These are phyloP conservation scores for Paralichthys olivaceus DNA, from an alignment of 2,113 vertebrate genomes.

Conservation along the genomic window DNA sequence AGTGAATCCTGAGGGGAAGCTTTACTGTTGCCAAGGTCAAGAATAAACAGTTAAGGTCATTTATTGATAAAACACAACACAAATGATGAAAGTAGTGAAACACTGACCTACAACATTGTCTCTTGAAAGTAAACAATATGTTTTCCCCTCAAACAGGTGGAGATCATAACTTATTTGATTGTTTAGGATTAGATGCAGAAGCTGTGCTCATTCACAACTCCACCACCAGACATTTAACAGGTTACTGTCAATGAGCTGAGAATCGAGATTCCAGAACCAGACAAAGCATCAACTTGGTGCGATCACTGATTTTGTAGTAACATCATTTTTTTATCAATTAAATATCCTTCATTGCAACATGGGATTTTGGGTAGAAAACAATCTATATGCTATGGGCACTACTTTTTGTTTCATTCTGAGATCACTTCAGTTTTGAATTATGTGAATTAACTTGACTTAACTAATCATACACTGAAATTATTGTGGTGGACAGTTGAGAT, in stretches of 20 bases:
- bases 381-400: not conserved
- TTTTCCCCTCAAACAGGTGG: too few species aligned
- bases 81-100: too few species aligned
- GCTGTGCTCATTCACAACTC: too few species aligned
- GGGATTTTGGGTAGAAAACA: not conserved
- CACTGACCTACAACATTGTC: too few species aligned
- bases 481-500: not conserved
- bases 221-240: not conserved
- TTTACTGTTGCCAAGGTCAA: too few species aligned
- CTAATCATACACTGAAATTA: not conserved
- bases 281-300: not conserved
- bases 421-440: not conserved
- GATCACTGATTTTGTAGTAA: not conserved
- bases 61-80: too few species aligned
- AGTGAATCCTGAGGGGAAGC: too few species aligned
- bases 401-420: not conserved
- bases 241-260: not conserved
- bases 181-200: too few species aligned
- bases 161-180: too few species aligned
- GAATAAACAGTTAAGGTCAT: too few species aligned
- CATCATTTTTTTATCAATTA: not conserved
- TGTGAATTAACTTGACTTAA: not conserved
- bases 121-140: too few species aligned
- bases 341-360: not conserved
- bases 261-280: not conserved